Base-by-base conservation (phyloP, 2,113 vertebrate genomes). In the Pagrus major region DNA sequence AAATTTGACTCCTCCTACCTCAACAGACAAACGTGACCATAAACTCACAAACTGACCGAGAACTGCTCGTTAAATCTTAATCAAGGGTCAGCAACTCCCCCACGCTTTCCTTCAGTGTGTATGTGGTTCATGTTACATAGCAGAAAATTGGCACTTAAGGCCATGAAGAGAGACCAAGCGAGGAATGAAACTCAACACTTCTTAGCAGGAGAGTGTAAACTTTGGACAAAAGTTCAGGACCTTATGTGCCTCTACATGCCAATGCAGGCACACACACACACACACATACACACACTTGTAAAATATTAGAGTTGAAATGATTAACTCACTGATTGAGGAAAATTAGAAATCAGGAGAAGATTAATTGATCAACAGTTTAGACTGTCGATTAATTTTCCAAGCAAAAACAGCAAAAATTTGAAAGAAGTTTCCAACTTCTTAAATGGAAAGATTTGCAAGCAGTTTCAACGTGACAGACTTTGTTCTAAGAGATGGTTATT, bases 31-130 rank as follows among this genome's bases (percentile, higher is more conserved):
- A 78, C 47, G n/a, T 60, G 44, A 16, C 56, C 63, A 67, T 85
- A 79, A 81, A 91, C 91, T 86, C 51, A 86, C 83, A 85, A 91
- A 89, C 76, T 71, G 63, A 56, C 16, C 23, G 35, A 71, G 82
- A 91, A 63, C 60, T 68, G 56, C 71, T 89, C 63, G 46, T 92
- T 90, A 89, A 76, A 90, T 67, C 7, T 31, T 80, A 87, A 91
- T 94, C 85, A 86, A 63, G 83, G 71, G 46, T 79, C 58, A 39
- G 37, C 59, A 10, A 74, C 68, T 79, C 37, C 46, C 78, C 71
- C 55, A n/a, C 31, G 16, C 55, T 60, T 54, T 75, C 20, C 81
- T 51, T 47, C 33, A 81, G 71, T 54, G 59, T 84, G 71, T 84
- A 21, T 55, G 56, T 27, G 73, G 44, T 78, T 92, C 76, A 49